Evolutionary conservation across 2,113 vertebrate species (phyloP), one percentile per base, ranked within the genome.

Genomic region (Oostethus manadensis): DNA sequence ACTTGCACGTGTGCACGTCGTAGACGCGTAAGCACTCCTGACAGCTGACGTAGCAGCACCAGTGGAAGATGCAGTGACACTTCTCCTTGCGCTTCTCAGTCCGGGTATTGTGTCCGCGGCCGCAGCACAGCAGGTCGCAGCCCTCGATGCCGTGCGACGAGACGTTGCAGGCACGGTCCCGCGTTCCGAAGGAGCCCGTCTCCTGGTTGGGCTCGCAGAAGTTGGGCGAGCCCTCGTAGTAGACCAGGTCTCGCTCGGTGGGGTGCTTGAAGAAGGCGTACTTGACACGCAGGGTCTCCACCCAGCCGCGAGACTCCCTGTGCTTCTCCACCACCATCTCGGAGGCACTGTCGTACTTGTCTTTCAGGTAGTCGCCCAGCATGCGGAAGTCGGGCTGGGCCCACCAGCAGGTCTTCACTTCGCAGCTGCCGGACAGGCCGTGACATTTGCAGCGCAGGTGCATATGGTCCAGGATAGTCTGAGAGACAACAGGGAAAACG

Each of bases 301-400:
- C 97, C 97, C 97, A 98, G 57, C 97, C 97, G 0, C 96, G 91
- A 0, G 96, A 97, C 77, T 99, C 96, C 0, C 96, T 89, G 80
- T 99, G 96, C 87, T 97, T 98, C 74, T 99, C 96, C 72, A 99
- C 96, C 84, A 97, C 92, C 96, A 99, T 98, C 90, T 99, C 96
- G 0, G 95, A 99, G 60, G 96, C 96, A 16, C 96, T 99, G 94
- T 99, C 96, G 0, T 98, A 99, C 71, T 99, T 99, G 74, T 99
- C 96, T 80, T 99, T 99, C 81, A 99, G 90, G 88, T 94, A 97
- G 84, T 99, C 94, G 0, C 96, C 96, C 6, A 99, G 93, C 42
- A 92, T 93, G 1, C 96, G 92, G 87, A 98, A 99, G 70, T 97
- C 96, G 0, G 95, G 94, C 87, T 99, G 96, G 0, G 96, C 94